These are phyloP conservation scores for Eremophila alpestris DNA, from an alignment of 2,797 vertebrate species.

Conservation along the genomic window DNA sequence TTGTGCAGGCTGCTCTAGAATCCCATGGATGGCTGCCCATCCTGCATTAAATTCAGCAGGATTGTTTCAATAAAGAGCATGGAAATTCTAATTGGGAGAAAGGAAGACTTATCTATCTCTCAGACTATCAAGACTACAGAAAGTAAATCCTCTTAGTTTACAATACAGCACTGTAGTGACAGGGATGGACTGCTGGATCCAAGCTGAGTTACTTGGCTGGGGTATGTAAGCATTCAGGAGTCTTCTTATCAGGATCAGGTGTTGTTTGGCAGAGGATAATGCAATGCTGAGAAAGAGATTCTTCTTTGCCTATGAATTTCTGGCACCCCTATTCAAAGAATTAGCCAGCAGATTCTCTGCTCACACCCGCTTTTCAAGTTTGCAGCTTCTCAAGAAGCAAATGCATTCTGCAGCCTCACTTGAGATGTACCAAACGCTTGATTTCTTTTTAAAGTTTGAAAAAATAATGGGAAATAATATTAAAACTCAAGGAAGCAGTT, in stretches of 20 bases:
- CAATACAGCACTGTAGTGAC: background rate
- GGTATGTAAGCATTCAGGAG: background rate
- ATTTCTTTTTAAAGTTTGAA: background rate
- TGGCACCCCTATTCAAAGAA: background rate
- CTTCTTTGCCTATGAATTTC: background rate
- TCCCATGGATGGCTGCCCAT: background rate
- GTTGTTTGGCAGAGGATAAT: background rate
- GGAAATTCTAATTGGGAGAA: background rate
- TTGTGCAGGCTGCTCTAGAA: background rate
- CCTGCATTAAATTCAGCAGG: background rate
- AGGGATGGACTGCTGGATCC: background rate
- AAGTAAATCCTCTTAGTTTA: background rate
- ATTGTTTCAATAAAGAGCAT: background rate
- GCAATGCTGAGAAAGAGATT: background rate
- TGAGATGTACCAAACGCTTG: background rate
- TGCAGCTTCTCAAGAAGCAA: background rate
- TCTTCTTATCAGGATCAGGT: background rate
- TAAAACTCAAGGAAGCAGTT: background rate
- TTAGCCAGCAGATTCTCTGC: background rate
- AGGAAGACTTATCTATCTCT: background rate
- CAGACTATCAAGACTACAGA: background rate
- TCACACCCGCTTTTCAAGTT: background rate
- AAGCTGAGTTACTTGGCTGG: background rate
- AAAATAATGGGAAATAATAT: background rate
- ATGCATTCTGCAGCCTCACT: background rate